Evolutionary conservation across 2,113 vertebrate genomes (phyloP), one percentile per base, ranked within the genome.

Genomic region (Colossoma macropomum): DNA sequence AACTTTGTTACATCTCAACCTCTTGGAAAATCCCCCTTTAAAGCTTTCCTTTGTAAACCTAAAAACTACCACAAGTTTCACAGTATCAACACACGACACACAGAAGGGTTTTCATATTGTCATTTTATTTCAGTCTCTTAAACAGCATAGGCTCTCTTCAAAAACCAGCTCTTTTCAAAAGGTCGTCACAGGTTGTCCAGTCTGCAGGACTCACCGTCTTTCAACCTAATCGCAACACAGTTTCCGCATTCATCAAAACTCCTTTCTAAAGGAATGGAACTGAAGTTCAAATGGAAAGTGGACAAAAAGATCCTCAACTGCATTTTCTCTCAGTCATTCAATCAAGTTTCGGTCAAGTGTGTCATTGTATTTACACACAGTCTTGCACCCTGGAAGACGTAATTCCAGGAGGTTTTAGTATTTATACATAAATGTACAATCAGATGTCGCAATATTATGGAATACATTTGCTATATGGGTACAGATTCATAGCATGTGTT

Each of bases 371-470:
- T 60, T 80, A 59, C 63, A 84, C 71, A 69, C 72, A 70, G 77
- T 80, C 83, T 69, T 17, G 60, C 45, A 19, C 59, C 78, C 62
- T 23, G 81, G 74, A 83, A 83, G 63, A 77, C 63, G 17, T 59
- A 25, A 60, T 68, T 83, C 74, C 73, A 70, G 74, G 81, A 76
- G 25, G n/a, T 28, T 54, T 60, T 17, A 21, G 73, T 75, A 28
- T 70, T 81, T 77, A 38, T 62, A 71, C 84, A 72, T 60, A 71
- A 77, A 81, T 81, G 32, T 85, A 85, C 79, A 85, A 81, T 85
- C 62, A 82, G 48, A 77, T 28, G 71, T 85, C 71, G 60, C 50
- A 25, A 65, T 77, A 77, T 76, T 66, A 71, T 78, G 73, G 56
- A 34, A 65, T 81, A 80, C 74, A n/a, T 48, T 77, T 69, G 28